Evolutionary conservation across 2,113 vertebrate species (phyloP), one percentile per base, ranked within the genome.

Genomic region (Pholis gunnellus): DNA sequence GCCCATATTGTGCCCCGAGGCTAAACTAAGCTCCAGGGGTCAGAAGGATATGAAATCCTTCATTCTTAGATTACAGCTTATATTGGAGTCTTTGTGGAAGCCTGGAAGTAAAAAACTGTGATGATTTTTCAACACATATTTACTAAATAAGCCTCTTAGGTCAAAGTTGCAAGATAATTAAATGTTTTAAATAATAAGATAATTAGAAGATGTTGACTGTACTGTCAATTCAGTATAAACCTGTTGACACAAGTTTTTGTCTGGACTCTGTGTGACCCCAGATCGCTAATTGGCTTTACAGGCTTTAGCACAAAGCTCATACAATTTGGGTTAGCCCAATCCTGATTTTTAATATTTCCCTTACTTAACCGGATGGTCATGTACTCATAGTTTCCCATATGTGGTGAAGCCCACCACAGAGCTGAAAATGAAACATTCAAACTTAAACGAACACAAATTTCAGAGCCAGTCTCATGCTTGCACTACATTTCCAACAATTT

Each of bases 51-150:
- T 85, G 70, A 90, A 87, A 82, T 68, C 44, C 57, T 63, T 38
- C 72, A 72, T 87, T 89, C 79, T 87, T 74, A 78, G 76, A 89
- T 88, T 67, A 83, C 72, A 83, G 10, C 44, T 70, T 77, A 63
- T 82, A 77, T 71, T 63, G 9, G 36, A 88, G 38, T 59, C 40
- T 34, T 72, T 76, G 42, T 80, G 50, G 18, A 76, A 46, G 44
- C 44, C 48, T 14, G 1, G n/a, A 65, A 69, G 40, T 40, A 29
- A 83, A 74, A 66, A 78, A 74, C 44, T 64, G 34, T 67, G 66
- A 50, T 31, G 31, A 61, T 22, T 80, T 83, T 59, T 66, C 2
- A 78, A 84, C 34, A 76, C 14, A 84, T 31, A 22, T 10, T 67
- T 27, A 76, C 63, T 38, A 38, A 77, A 56, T 67, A 52, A 71